phyloP scores from a whole-genome alignment of 2,888 invertebrate genomes.

The Oligia fasciuncula region DNA sequence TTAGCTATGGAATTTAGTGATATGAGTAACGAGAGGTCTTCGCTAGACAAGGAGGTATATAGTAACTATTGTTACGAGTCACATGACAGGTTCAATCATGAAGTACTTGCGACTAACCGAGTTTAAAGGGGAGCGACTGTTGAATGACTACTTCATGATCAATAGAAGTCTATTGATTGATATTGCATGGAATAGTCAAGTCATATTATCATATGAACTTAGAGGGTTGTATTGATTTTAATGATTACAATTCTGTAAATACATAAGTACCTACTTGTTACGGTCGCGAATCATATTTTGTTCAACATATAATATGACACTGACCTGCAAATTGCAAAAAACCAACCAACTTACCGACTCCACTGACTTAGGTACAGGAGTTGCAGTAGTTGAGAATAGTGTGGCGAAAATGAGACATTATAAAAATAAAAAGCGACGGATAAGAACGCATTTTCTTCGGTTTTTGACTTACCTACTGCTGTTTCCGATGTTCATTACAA shows the following conservation, averaged over 20 bases:
- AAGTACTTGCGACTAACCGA: not conserved
- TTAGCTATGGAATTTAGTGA: not conserved
- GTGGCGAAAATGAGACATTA: not conserved
- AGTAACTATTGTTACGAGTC: not conserved
- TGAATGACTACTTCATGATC: no score
- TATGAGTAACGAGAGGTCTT: not conserved
- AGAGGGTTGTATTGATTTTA: no score
- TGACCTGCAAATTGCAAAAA: no score
- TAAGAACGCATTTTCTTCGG: not conserved
- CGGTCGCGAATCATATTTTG: no score
- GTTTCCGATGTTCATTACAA: not conserved
- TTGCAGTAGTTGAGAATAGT: not conserved
- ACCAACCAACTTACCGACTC: not conserved
- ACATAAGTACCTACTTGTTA: no score
- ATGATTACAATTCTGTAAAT: no score
- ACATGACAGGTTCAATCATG: not conserved
- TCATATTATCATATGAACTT: no score
- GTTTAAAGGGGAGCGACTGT: no score
- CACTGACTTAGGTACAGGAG: not conserved
- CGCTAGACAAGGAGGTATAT: no score
- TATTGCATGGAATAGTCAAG: no score
- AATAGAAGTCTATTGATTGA: no score
- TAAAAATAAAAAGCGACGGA: not conserved
- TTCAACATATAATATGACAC: no score
- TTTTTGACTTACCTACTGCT: not conserved